phyloP scores from a whole-genome alignment of 2,888 invertebrate species.

The Ormyrus nitidulus region DNA sequence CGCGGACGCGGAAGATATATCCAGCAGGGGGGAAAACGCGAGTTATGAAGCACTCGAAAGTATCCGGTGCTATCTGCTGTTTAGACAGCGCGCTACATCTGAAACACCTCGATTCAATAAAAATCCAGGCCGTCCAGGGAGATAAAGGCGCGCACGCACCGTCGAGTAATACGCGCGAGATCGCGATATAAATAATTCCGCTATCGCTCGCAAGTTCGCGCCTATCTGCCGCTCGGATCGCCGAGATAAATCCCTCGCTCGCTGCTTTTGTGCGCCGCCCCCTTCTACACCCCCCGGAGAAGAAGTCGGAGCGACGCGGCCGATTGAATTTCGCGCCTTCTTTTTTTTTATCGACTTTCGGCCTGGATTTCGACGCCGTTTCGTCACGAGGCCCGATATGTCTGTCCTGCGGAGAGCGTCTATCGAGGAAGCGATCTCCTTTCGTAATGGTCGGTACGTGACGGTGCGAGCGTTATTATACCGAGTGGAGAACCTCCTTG shows the following conservation, averaged over 20 bases:
- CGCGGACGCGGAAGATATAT: too few relatives aligned
- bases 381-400: conserved; percentile 61
- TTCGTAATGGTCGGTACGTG: conserved; percentile 59
- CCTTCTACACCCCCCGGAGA: neutral
- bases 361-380: conserved; percentile 50
- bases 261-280: conserved; percentile 2
- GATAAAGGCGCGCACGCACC: conserved; percentile 15
- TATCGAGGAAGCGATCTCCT: conserved; percentile 59
- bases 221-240: conserved; percentile 29
- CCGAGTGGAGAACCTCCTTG: conserved; percentile 51
- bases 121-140: conserved; percentile 18
- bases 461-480: conserved; percentile 58
- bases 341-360: conserved; percentile 28
- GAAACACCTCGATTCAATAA: conserved; percentile 26
- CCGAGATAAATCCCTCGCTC: conserved; percentile 23
- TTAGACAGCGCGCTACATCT: conserved; percentile 27
- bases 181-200: conserved; percentile 39
- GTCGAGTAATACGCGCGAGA: neutral
- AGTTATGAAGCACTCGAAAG: conserved; percentile 38
- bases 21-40: neutral
- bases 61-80: conserved; percentile 30
- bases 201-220: neutral
- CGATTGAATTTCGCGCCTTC: conserved; percentile 40
- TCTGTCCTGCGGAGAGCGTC: neutral
- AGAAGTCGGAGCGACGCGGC: neutral